Evolutionary conservation across 37 sponge, comb jelly and placozoan species (phyloP).

Genomic region (Halisarca cf. caerulea): DNA sequence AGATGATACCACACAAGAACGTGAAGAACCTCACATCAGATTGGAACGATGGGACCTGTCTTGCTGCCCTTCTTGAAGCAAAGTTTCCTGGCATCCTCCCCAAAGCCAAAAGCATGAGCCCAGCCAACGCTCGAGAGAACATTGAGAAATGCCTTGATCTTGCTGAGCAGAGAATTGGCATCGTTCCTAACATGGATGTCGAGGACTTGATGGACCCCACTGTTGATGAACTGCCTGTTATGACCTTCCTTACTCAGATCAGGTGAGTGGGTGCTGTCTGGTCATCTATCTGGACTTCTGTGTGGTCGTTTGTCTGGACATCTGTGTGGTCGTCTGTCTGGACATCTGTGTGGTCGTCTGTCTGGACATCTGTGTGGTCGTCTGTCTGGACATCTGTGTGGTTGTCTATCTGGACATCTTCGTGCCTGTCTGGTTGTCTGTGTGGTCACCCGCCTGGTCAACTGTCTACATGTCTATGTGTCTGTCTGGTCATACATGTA

Average conservation of each 20-base stretch:
- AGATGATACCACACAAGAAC: constrained; percentile 47
- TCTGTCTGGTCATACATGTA: too few species aligned
- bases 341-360: neutral
- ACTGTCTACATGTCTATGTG: too few species aligned
- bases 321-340: neutral
- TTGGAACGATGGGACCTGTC: constrained; percentile 65
- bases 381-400: neutral
- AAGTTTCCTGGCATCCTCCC: constrained; percentile 53
- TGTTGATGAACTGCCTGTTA: constrained; percentile 75
- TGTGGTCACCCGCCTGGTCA: neutral
- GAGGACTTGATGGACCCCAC: constrained; percentile 38
- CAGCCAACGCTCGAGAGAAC: constrained; percentile 41
- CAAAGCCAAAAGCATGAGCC: constrained; percentile 25
- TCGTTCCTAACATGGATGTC: constrained; percentile 34
- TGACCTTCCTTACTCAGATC: constrained; percentile 48
- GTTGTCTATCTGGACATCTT: too few species aligned
- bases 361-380: neutral
- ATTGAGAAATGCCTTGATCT: constrained; percentile 18
- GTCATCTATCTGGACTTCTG: neutral
- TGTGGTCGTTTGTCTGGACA: neutral
- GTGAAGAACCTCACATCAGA: constrained; percentile 70
- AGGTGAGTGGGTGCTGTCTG: constrained; percentile 16
- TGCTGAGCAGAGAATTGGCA: constrained; percentile 39
- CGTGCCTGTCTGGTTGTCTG: neutral
- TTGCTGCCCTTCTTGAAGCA: constrained; percentile 62